Base-by-base conservation (phyloP, 2,113 vertebrate genomes). In the Lampris megalopsis region DNA sequence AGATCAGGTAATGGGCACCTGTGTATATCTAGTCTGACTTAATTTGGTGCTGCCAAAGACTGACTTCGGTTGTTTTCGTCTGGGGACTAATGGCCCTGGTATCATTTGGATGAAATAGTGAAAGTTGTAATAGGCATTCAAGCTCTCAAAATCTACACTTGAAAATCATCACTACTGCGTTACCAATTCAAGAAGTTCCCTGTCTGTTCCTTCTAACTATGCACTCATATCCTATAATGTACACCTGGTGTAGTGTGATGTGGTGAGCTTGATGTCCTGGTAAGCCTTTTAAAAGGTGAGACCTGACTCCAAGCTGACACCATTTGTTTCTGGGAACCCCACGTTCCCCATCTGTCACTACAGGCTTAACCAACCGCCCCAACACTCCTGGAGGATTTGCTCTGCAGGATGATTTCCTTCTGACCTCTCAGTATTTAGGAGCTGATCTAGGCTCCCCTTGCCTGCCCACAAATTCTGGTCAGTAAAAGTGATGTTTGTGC, bases 341-440 rank as follows among this genome's bases (percentile, higher is more conserved):
- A 63, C 77, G 61, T 60, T 62, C 24, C 13, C 90, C 88, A 89
- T 92, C 91, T 93, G 90, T 82, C 68, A 77, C 58, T 43, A n/a
- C 35, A 79, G 66, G 83, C 84, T 90, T 92, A 89, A 80, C 83
- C 65, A 73, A 62, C 59, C 49, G 70, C 82, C 83, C 68, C 49
- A 70, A 66, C 6, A 67, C 11, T 70, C 47, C 77, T 59, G 40
- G 13, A 79, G 75, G 65, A 77, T 79, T 69, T 81, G 65, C 76
- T 83, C 74, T 43, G 37, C 57, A 59, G 57, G 57, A 8, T 9
- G 8, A 10, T 9, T 6, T 37, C 36, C 57, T 3, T 9, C 57
- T 80, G 42, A 71, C 9, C 47, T 61, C 3, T 62, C 3, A 38
- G 38, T 59, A 63, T 49, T 58, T 36, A 78, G 50, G 49, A 71